Conservation (phyloP, 2,888 invertebrate genomes). For the Leucania comma region DNA sequence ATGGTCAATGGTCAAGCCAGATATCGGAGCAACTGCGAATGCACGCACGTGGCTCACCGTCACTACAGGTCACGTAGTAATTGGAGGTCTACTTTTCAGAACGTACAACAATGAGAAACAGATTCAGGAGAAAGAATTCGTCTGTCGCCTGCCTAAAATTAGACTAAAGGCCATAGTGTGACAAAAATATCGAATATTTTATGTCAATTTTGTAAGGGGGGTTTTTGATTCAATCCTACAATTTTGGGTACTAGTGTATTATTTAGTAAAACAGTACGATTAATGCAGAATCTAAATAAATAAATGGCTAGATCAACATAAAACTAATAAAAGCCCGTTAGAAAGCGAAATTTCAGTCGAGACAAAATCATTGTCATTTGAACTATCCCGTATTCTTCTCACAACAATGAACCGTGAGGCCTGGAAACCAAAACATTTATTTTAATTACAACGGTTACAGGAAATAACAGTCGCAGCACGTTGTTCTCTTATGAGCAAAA, state of each 20-base stretch:
- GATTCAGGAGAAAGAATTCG: neutral
- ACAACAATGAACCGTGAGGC: constrained; percentile 47
- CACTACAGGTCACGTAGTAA: neutral
- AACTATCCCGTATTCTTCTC: constrained; percentile 50
- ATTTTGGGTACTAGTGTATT: neutral
- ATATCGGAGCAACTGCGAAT: neutral
- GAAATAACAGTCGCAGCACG: constrained; percentile 67
- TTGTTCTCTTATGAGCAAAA: constrained; percentile 65
- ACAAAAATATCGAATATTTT: neutral
- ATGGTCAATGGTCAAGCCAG: constrained; percentile 3
- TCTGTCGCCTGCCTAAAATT: neutral
- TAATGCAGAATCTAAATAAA: neutral
- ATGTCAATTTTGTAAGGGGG: neutral
- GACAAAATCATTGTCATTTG: constrained; percentile 26
- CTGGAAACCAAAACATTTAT: constrained; percentile 57
- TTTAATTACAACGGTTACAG: constrained; percentile 62
- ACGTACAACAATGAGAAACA: neutral
- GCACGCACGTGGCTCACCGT: neutral
- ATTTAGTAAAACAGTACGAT: neutral
- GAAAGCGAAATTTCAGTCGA: constrained; percentile 2
- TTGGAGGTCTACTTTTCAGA: neutral
- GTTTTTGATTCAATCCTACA: neutral
- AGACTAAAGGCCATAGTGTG: neutral
- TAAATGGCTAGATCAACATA: constrained; percentile 1
- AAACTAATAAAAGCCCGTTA: constrained; percentile 11